These are phyloP conservation scores for Tachycineta bicolor DNA, from an alignment of 2,113 vertebrate genomes.

Conservation along the genomic window DNA sequence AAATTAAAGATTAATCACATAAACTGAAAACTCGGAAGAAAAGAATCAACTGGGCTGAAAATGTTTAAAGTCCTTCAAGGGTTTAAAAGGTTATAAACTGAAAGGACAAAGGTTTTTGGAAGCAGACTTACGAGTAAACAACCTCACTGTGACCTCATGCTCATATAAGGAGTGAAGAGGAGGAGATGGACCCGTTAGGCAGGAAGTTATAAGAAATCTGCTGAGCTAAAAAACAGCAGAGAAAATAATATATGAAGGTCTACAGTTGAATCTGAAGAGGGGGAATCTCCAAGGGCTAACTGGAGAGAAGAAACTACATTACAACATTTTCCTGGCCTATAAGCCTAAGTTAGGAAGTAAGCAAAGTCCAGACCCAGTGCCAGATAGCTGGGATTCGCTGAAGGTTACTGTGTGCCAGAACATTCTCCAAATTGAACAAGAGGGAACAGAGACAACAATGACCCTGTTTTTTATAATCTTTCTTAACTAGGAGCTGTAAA, in stretches of 20 bases:
- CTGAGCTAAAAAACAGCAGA: conserved; percentile 74
- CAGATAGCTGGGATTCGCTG: conserved; percentile 70
- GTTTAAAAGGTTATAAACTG: conserved; percentile 64
- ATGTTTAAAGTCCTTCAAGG: conserved; percentile 11
- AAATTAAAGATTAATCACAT: conserved; percentile 61
- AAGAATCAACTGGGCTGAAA: conserved; percentile 22
- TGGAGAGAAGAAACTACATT: conserved; percentile 74
- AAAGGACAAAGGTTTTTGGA: conserved; percentile 64
- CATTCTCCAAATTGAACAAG: conserved; percentile 75
- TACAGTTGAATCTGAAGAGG: conserved; percentile 66
- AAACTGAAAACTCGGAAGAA: conserved; percentile 36
- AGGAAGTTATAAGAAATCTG: conserved; percentile 67
- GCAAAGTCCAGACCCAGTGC: conserved; percentile 68
- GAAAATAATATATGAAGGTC: conserved; percentile 73
- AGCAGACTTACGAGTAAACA: conserved; percentile 62
- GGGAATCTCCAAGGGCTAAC: conserved; percentile 74
- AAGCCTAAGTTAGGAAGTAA: conserved; percentile 71
- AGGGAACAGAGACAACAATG: conserved; percentile 73
- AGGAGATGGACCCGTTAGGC: conserved; percentile 56
- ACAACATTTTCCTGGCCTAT: conserved; percentile 82
- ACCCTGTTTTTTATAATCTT: conserved; percentile 59
- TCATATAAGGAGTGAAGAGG: conserved; percentile 66
- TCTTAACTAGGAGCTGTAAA: conserved; percentile 50
- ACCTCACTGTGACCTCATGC: conserved; percentile 51
- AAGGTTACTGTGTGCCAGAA: conserved; percentile 70